Conservation (phyloP, 2,797 vertebrate species). For the Nyctalus aviator region DNA sequence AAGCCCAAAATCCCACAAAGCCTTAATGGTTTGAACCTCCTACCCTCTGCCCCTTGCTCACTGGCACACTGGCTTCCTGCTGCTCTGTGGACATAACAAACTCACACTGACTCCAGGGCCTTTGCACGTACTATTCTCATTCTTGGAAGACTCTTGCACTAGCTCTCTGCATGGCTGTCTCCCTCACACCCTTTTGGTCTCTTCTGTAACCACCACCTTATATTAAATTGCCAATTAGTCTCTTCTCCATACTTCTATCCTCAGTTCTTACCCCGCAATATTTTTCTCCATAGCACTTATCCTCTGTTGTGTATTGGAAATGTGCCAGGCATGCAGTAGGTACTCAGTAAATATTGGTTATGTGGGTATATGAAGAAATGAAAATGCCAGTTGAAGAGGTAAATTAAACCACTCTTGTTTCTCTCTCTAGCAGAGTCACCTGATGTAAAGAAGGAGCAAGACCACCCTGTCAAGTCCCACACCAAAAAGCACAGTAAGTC, state of each 20-base stretch:
- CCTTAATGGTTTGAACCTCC: not conserved
- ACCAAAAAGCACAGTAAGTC: conserved; percentile 97
- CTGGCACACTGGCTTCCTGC: not conserved
- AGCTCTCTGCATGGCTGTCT: not conserved
- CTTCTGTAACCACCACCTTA: not conserved
- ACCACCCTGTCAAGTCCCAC: conserved; percentile 89
- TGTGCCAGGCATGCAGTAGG: not conserved
- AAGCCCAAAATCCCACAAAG: not conserved
- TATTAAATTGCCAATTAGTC: not conserved
- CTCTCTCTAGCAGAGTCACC: conserved; percentile 85
- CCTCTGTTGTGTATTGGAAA: not conserved
- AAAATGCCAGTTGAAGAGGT: not conserved
- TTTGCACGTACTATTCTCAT: not conserved
- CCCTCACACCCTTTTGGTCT: not conserved
- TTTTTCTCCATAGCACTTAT: not conserved
- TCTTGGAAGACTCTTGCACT: not conserved
- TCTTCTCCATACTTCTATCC: not conserved
- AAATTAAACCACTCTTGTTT: conserved; percentile 69
- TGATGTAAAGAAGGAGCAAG: conserved; percentile 92
- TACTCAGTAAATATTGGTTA: not conserved
- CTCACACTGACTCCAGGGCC: not conserved
- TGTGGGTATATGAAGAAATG: not conserved
- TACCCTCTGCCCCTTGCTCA: not conserved
- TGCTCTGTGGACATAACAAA: not conserved
- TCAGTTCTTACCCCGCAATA: not conserved